Conservation (phyloP, 2,888 invertebrate genomes). For the Tholera decimalis region DNA sequence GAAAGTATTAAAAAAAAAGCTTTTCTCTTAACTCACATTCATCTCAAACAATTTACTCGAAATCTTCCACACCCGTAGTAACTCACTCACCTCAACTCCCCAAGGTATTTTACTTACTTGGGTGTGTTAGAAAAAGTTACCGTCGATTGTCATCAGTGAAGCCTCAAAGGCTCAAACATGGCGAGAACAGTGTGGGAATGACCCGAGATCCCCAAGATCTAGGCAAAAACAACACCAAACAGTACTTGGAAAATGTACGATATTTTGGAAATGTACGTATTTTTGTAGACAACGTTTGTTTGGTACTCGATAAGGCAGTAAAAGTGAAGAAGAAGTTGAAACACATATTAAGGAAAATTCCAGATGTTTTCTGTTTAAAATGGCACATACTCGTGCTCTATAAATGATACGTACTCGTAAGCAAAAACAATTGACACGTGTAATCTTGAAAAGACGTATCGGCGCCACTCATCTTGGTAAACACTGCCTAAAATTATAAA, state of each 20-base stretch:
- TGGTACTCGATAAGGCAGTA: slow-evolving; percentile 27
- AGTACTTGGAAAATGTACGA: slow-evolving; percentile 60
- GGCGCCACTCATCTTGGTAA: background rate
- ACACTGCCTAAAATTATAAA: background rate
- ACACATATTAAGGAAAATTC: background rate
- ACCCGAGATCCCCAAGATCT: slow-evolving; percentile 34
- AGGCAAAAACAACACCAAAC: slow-evolving; percentile 56
- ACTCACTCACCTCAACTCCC: slow-evolving; percentile 3
- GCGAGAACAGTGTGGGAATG: slow-evolving; percentile 64
- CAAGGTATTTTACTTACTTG: slow-evolving; percentile 64
- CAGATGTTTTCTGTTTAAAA: background rate
- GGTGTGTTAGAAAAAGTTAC: slow-evolving; percentile 68
- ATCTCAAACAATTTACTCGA: slow-evolving; percentile 5
- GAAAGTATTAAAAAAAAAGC: background rate
- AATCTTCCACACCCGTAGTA: slow-evolving; percentile 28
- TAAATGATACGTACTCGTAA: background rate
- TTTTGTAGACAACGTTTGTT: slow-evolving; percentile 44
- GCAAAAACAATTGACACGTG: background rate
- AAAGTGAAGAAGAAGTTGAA: slow-evolving; percentile 1
- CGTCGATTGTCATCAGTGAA: slow-evolving; percentile 63
- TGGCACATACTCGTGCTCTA: background rate
- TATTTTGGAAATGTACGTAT: slow-evolving; percentile 61
- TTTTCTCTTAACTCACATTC: slow-evolving; percentile 8
- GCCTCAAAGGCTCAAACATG: slow-evolving; percentile 65
- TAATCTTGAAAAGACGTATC: background rate